Base-by-base conservation (phyloP, 2,113 vertebrate species). In the Etheostoma cragini region DNA sequence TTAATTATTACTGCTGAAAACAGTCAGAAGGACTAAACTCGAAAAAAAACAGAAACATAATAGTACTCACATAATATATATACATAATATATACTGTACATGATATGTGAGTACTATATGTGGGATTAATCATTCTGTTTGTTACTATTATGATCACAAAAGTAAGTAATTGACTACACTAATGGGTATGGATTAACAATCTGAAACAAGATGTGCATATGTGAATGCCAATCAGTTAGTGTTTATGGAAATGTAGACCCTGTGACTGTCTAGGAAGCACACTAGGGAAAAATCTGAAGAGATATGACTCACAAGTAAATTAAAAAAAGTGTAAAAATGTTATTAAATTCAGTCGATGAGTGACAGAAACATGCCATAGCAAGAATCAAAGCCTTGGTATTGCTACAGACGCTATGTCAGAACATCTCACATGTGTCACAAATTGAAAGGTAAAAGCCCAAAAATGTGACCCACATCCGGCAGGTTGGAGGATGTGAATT, bases 401-500 rank as follows among this genome's bases (percentile, higher is more conserved):
- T 42, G 58, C 35, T 68, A 70, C 80, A 58, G 71, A 71, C 24
- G 13, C 50, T 26, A 21, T 42, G 70, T 86, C 61, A 76, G 80
- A 75, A 74, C 82, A 47, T 73, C 71, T 85, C 78, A 63, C 75
- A 21, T 24, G 63, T 74, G 75, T 86, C 72, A 65, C 73, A 70
- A 66, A 81, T 21, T 84, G 85, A 78, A 85, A 76, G 79, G 71
- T 81, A 85, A 76, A 85, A 75, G 67, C 66, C 73, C 46, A 22
- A 46, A 85, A 79, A 50, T 78, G 63, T 76, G 70, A 77, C 85
- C 81, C 70, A 83, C 47, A 74, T 73, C 78, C 77, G 54, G 47
- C 77, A 83, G 82, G 61, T 80, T 78, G 68, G 53, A 70, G 58
- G 53, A 76, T 80, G 52, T 90, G 53, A 83, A 69, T 81, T 81